Evolutionary conservation across 2,113 vertebrate species (phyloP).

Genomic region (Daboia siamensis): DNA sequence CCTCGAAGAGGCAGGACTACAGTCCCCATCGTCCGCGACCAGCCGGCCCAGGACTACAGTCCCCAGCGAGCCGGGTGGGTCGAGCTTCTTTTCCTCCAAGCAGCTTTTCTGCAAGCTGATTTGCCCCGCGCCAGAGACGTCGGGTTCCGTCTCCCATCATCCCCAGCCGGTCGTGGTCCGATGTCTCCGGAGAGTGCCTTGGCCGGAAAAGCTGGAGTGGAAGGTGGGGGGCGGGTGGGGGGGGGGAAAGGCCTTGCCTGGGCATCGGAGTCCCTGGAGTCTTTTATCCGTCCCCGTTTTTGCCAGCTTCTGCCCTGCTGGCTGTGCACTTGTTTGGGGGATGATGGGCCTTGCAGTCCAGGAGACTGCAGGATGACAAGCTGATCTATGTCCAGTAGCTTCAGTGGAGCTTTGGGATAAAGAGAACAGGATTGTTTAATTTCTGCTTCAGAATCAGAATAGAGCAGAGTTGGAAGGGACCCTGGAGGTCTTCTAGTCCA

Average conservation of each 20-base stretch:
- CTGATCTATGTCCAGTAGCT: accelerated
- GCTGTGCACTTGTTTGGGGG: neutral
- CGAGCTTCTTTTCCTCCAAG: neutral
- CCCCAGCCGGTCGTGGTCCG: neutral
- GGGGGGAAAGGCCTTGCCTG: no score
- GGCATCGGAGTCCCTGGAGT: neutral
- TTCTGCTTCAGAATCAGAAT: no score
- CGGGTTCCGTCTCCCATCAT: neutral
- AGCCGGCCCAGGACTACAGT: no score
- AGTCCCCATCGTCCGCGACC: neutral
- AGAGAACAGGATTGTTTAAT: no score
- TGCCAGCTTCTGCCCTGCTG: neutral
- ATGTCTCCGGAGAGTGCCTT: neutral
- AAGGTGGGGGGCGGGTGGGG: accelerated
- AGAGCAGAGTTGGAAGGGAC: no score
- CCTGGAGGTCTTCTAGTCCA: no score
- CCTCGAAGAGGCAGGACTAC: neutral
- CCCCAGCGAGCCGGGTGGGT: neutral
- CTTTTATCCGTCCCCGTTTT: neutral
- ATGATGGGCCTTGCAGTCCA: neutral
- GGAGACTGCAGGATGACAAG: neutral
- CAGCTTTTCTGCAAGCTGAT: neutral
- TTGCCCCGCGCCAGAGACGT: neutral
- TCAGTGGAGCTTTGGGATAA: neutral
- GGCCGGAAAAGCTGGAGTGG: no score